phyloP scores from a whole-genome alignment of 1,140 invertebrate species.

The Colletes gigas region DNA sequence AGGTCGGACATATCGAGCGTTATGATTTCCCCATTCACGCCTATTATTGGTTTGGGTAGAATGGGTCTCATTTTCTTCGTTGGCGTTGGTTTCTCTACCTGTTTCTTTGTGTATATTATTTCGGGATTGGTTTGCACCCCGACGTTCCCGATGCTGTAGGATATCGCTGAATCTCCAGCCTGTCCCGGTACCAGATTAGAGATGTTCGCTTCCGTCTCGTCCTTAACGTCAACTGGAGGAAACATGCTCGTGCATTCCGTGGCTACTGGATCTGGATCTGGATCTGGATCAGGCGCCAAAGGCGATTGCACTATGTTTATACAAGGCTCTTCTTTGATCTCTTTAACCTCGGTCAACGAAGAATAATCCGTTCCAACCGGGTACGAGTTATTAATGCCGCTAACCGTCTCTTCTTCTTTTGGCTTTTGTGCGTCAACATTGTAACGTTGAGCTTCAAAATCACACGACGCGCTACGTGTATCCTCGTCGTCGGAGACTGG shows the following conservation, averaged over 20 bases:
- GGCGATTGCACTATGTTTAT: not conserved
- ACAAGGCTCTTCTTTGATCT: not conserved
- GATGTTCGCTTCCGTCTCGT: conserved; percentile 5
- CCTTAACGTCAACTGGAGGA: too few species aligned
- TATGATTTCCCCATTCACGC: too few species aligned
- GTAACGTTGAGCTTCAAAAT: too few species aligned
- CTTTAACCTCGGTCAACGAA: not conserved
- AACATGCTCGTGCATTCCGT: not conserved
- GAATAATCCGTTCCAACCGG: not conserved
- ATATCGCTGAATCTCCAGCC: not conserved
- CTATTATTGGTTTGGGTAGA: too few species aligned
- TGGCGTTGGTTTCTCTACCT: not conserved
- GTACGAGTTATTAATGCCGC: too few species aligned
- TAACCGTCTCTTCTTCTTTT: too few species aligned
- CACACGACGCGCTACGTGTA: too few species aligned
- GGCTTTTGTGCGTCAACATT: too few species aligned
- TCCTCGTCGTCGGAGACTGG: not conserved
- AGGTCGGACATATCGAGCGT: too few species aligned
- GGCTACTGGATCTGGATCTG: not conserved
- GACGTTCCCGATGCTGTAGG: not conserved
- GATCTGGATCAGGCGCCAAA: not conserved
- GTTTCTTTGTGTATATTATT: rapidly evolving
- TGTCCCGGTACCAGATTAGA: not conserved
- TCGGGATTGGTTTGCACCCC: not conserved
- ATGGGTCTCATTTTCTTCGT: too few species aligned